These are phyloP conservation scores for Apogon talboti DNA, from an alignment of 2,797 vertebrate species.

Conservation along the genomic window DNA sequence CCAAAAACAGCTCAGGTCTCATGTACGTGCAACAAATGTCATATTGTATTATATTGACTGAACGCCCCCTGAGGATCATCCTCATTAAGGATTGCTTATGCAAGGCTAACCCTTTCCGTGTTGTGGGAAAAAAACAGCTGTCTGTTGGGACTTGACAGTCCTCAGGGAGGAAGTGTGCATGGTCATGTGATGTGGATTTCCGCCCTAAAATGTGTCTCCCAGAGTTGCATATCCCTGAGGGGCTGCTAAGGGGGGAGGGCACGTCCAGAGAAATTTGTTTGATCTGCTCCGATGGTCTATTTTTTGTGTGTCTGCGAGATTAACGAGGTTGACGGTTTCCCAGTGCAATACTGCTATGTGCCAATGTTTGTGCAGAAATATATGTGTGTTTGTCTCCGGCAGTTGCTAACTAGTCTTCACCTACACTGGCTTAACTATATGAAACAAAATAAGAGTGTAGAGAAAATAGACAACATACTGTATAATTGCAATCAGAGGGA, in stretches of 20 bases:
- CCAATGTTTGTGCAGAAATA: constrained; percentile 33
- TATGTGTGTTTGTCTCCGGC: constrained; percentile 16
- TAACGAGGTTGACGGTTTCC: constrained; percentile 30
- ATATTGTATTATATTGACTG: constrained; percentile 68
- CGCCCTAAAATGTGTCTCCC: constrained; percentile 49
- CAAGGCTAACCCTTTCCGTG: constrained; percentile 63
- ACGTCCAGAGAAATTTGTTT: constrained; percentile 73
- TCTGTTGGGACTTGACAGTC: constrained; percentile 58
- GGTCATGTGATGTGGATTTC: constrained; percentile 63
- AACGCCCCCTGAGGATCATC: constrained; percentile 48
- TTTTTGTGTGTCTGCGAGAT: constrained; percentile 30
- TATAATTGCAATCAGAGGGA: too few species aligned
- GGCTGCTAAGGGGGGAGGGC: constrained; percentile 39
- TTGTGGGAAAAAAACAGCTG: constrained; percentile 49
- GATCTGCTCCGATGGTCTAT: constrained; percentile 52
- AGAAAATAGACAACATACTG: too few species aligned
- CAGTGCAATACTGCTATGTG: constrained; percentile 21
- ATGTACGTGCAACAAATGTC: constrained; percentile 76
- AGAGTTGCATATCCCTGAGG: constrained; percentile 37
- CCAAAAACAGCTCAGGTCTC: constrained; percentile 73
- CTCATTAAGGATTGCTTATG: constrained; percentile 76
- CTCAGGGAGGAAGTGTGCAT: constrained; percentile 58
- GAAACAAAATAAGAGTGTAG: constrained; percentile 10
- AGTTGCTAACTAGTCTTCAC: constrained; percentile 16
- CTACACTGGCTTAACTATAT: constrained; percentile 10